Evolutionary conservation across 2,888 invertebrate species (phyloP).

Genomic region (Branchinecta sandiegonensis): DNA sequence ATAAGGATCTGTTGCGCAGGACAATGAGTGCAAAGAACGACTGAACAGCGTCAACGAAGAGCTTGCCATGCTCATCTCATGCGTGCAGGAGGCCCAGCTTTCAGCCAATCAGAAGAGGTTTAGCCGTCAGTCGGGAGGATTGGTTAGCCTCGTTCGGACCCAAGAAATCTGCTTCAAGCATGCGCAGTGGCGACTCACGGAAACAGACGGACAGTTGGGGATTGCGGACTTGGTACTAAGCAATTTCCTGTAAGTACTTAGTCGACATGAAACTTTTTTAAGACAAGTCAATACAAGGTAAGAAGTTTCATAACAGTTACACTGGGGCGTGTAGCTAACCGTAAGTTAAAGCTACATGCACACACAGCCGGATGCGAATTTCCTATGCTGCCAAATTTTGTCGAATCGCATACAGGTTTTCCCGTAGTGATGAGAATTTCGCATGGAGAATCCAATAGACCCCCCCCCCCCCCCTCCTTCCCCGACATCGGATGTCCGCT

Average conservation of each 20-base stretch:
- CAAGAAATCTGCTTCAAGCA: slow-evolving; percentile 96
- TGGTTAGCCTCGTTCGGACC: slow-evolving; percentile 57
- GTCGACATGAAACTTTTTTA: slow-evolving; percentile 10
- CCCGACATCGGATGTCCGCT: too few relatives aligned
- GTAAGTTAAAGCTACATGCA: too few relatives aligned
- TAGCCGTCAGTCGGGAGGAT: slow-evolving; percentile 43
- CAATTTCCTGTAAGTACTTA: slow-evolving; percentile 63
- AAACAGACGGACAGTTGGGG: slow-evolving; percentile 92
- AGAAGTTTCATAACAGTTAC: slow-evolving; percentile 5
- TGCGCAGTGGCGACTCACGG: slow-evolving; percentile 93
- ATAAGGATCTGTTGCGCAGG: slow-evolving; percentile 35
- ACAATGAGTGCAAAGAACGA: slow-evolving; percentile 76
- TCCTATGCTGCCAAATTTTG: too few relatives aligned
- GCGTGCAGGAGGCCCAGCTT: slow-evolving; percentile 50
- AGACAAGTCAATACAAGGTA: background rate
- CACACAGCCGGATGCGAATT: too few relatives aligned
- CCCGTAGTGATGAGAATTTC: too few relatives aligned
- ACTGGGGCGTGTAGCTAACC: too few relatives aligned
- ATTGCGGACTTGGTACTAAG: slow-evolving; percentile 89
- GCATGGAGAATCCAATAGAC: too few relatives aligned
- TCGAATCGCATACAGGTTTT: too few relatives aligned
- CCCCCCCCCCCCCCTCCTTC: too few relatives aligned
- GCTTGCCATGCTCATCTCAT: slow-evolving; percentile 84
- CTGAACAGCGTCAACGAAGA: slow-evolving; percentile 79
- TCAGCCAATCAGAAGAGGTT: slow-evolving; percentile 37